A percentile compares a stretch with the other conserved stretches of the same genome.
Conservation (phyloP, 1,140 invertebrate species). For the Drosophila suzukii region DNA sequence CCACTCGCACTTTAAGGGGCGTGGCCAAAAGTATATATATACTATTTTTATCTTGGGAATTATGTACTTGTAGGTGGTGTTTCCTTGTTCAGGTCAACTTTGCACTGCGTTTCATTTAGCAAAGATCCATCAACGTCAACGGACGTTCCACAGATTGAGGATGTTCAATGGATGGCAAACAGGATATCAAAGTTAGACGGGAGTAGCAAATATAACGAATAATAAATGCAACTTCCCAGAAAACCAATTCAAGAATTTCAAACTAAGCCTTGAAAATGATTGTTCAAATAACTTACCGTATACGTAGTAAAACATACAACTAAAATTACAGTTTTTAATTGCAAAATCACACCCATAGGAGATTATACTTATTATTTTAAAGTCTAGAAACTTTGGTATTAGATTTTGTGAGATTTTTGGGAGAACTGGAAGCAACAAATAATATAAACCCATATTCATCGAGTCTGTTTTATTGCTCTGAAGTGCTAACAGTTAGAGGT, state of each 20-base stretch:
- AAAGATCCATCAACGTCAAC: slow-evolving; percentile 71
- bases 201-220: neutral
- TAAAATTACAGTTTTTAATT: no score
- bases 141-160: slow-evolving; percentile 36
- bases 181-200: slow-evolving; percentile 1
- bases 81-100: slow-evolving; percentile 12
- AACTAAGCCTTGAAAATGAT: no score
- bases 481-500: neutral
- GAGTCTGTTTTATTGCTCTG: slow-evolving; percentile 13
- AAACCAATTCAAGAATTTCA: neutral
- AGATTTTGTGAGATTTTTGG: no score
- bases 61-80: slow-evolving; percentile 18
- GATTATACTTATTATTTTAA: no score
- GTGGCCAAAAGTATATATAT: neutral
- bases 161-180: slow-evolving; percentile 4
- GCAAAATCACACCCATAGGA: no score
- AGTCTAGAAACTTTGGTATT: no score
- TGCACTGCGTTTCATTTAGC: slow-evolving; percentile 44
- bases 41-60: neutral
- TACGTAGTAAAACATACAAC: no score
- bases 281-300: no score
- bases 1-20: no score
- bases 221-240: neutral
- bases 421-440: neutral
- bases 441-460: neutral